Percentiles rank a stretch among this genome's conserved stretches.
phyloP scores from a whole-genome alignment of 2,113 vertebrate species.

The Sialia sialis region DNA sequence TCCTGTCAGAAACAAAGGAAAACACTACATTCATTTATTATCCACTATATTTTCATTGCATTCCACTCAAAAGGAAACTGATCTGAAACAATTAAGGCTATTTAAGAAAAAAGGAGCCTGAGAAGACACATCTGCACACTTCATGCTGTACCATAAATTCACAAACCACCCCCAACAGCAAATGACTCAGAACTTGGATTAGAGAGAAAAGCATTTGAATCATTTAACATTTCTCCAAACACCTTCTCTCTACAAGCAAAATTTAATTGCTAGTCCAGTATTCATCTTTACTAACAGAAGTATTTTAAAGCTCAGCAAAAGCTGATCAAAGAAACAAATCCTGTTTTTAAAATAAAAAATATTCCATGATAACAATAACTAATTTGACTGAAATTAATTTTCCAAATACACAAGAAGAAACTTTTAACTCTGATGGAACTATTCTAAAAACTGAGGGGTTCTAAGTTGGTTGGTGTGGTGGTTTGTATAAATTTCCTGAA shows the following conservation, averaged over 20 bases:
- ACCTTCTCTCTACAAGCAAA: not conserved
- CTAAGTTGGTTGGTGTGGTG: not conserved
- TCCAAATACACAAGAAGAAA: not conserved
- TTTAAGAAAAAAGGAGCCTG: not conserved
- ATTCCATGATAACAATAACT: not conserved
- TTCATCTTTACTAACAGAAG: not conserved
- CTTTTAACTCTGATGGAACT: not conserved
- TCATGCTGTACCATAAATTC: not conserved
- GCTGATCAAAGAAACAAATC: not conserved
- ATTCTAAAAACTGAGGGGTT: fast-evolving
- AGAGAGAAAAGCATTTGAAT: not conserved
- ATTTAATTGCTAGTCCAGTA: not conserved
- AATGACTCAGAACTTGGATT: not conserved
- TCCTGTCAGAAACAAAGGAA: slow-evolving; percentile 73
- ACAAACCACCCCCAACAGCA: not conserved
- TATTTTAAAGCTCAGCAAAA: not conserved
- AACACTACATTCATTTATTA: not conserved
- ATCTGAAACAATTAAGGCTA: not conserved
- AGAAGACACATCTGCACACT: not conserved
- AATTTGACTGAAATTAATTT: not conserved
- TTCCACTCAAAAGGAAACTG: not conserved
- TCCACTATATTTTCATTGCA: not conserved
- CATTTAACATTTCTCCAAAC: not conserved
- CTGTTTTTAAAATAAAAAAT: not conserved
- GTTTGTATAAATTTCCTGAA: no score